Base-by-base conservation (phyloP, 1,140 invertebrate genomes). In the Neodiprion pinetum region DNA sequence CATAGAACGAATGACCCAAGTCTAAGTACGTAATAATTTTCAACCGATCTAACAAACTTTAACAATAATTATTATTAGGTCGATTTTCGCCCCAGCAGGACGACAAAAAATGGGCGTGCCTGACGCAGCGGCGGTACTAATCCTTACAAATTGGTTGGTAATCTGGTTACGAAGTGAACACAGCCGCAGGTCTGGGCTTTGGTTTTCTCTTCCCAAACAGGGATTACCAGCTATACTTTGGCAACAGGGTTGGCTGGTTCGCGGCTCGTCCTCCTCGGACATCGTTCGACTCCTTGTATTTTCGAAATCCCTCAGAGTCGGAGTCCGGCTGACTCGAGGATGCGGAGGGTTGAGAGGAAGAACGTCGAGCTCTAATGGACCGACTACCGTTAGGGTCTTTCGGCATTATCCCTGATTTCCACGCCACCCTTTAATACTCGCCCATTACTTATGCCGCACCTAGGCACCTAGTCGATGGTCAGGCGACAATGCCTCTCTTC, bases 321-420 rank as follows among this genome's bases (percentile, higher is more conserved):
- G 28, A 40, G 28, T 40, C 28, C 28, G 28, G 28, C 5, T 40
- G 28, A 40, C 28, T 40, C 28, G 1, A 3, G 5, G 28, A 40
- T 5, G 28, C 1, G 28, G 28, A 40, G 28, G 28, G 28, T 40
- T 5, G 28, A 40, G 28, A 5, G 5, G 28, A 40, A 40, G 2
- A 40, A 40, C 28, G 28, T 40, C 28, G 28, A 40, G 68, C 70
- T 67, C 77, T 83, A 83, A 83, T 83, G 77, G 73, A 77, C 68
- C 65, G 70, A 75, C 72, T 82, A 82, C 79, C 80, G 77, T 82
- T 81, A 81, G 75, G 76, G 78, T 82, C 71, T 74, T 75, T 77
- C 78, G 74, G 49, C 76, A 82, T 81, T 83, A 81, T 83, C 73
- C 75, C 75, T 80, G 74, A 83, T 82, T 82, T 83, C 83, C 81